Conservation (phyloP, 2,113 vertebrate genomes). For the Pomatostomus ruficeps region DNA sequence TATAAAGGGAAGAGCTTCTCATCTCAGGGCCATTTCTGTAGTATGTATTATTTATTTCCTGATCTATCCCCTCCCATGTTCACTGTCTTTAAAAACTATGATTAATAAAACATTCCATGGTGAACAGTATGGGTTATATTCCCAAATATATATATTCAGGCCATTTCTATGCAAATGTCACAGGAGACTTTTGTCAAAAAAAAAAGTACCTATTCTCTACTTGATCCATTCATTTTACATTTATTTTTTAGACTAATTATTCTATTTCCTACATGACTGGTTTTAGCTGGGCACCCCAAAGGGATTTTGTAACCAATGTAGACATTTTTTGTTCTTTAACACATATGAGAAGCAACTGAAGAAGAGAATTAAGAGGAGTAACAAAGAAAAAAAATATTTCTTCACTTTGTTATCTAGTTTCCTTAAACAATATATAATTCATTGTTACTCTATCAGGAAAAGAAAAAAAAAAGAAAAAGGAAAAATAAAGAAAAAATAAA, state of each 20-base stretch:
- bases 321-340: neutral
- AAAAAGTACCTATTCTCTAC: conserved; percentile 15
- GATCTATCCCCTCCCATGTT: conserved; percentile 66
- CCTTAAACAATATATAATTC: conserved; percentile 25
- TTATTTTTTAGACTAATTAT: conserved; percentile 48
- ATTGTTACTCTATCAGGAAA: conserved; percentile 14
- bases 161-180: conserved; percentile 53
- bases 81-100: conserved; percentile 71
- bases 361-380: conserved; percentile 11
- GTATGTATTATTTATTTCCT: conserved; percentile 77
- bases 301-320: neutral
- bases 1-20: conserved; percentile 73
- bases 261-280: conserved; percentile 13
- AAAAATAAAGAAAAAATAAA: neutral
- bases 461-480: neutral
- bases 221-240: conserved; percentile 16
- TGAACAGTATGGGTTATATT: conserved; percentile 58
- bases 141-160: conserved; percentile 61
- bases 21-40: conserved; percentile 73
- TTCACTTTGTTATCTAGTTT: neutral
- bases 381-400: conserved; percentile 4
- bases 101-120: conserved; percentile 77
- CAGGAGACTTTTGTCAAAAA: conserved; percentile 7
- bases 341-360: neutral
- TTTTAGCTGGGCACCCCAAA: conserved; percentile 39